Base-by-base conservation (phyloP, 2,797 vertebrate species). In the Mionectes olivaceus region DNA sequence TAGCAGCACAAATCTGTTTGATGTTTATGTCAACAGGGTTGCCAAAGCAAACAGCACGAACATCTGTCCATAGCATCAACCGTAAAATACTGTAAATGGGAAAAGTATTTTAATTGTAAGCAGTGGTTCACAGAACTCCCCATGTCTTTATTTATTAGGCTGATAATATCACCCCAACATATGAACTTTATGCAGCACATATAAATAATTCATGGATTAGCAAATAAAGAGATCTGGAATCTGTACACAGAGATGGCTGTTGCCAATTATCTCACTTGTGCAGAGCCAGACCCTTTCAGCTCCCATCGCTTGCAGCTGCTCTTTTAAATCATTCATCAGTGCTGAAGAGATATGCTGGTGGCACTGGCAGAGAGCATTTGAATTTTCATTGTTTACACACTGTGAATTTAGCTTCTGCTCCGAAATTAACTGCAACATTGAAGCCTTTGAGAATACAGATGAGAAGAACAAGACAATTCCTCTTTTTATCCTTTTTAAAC, bases 181-280 rank as follows among this genome's bases (percentile, higher is more conserved):
- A 85, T 88, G 91, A 97, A 95, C 95, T 96, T 91, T 83, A 91
- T 87, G 94, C 68, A 50, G 80, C 60, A 10, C 2, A 0, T 68
- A 97, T 97, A 85, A 97, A 97, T 98, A 96, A 98, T 98, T 97
- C 97, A 98, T 97, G 84, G 90, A 37, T 95, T 61, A 91, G 94
- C 96, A 97, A 98, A 98, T 98, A 97, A 97, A 98, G 97, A 98
- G 98, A 97, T 98, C 97, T 95, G 94, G 93, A 96, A 92, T 95
- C 97, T 86, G 91, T 82, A 93, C 89, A 61, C 96, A 89, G 97
- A 94, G 93, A 61, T 92, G 89, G 96, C 95, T 82, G 44, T 83
- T 81, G 94, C 96, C 97, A 98, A 97, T 98, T 98, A 98, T 97
- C 97, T 96, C 85, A 19, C 81, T 94, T 43, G 63, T 95, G 93